Base-by-base conservation (phyloP, 2,797 vertebrate species). In the Selene dorsalis region DNA sequence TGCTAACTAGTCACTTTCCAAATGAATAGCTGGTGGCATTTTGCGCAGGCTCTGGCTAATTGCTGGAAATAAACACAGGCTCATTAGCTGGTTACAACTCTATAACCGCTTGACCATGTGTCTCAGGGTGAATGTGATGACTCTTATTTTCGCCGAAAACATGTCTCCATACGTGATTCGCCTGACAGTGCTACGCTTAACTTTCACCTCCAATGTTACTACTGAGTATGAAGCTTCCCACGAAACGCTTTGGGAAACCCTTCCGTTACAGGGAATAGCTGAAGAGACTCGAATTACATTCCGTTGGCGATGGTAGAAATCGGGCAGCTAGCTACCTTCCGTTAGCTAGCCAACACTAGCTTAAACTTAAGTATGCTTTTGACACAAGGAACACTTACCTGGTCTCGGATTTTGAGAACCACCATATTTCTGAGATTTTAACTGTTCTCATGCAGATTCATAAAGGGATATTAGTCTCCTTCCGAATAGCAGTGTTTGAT, bases 391-490 rank as follows among this genome's bases (percentile, higher is more conserved):
- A 70, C 68, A 77, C 93, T 84, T 87, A 95, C 94, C 94, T 95
- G 94, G 91, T 95, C 94, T 93, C 93, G 90, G 67, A 95, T 94
- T 93, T 94, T 95, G 93, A 95, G 93, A 91, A 95, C 93, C 93
- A 94, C 93, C 93, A 95, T 95, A 92, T 94, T 94, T 93, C 84
- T 88, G 83, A 62, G 79, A 73, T 91, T 81, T 88, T 77, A 89
- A 58, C 50, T 81, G 83, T 86, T 92, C 87, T 93, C 93, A 89
- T 92, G 86, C 91, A 93, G 92, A 87, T 83, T 88, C 88, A 92
- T 92, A 89, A 79, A 91, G 63, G 24, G 28, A 12, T 76, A 32
- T 79, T 57, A 24, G 58, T 86, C 76, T 87, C 77, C 79, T 82
- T 83, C 83, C 75, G 59, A 85, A 81, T 24, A 73, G 63, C 60